Percentiles rank a stretch among this genome's conserved stretches.
phyloP scores from a whole-genome alignment of 2,797 vertebrate species.

The Florisuga fusca region DNA sequence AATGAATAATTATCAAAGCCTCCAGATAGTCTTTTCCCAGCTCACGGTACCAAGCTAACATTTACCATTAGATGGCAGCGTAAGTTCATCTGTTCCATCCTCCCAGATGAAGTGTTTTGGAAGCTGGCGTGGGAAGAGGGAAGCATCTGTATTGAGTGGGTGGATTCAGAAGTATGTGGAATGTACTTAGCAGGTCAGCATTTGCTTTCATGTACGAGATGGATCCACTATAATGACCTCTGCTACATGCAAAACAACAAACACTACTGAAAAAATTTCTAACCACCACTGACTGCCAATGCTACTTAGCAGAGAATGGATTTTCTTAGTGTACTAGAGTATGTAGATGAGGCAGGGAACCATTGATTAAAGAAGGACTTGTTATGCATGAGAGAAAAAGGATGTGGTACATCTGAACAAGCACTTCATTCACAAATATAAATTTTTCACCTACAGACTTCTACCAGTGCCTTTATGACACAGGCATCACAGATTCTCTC shows the following conservation, averaged over 20 bases:
- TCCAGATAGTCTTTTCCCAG: not conserved
- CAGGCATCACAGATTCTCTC: not conserved
- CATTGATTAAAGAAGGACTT: not conserved
- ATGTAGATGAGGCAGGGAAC: not conserved
- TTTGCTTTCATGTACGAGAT: slow-evolving; percentile 69
- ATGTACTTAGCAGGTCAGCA: slow-evolving; percentile 55
- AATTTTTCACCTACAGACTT: not conserved
- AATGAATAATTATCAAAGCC: not conserved
- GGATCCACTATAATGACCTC: slow-evolving; percentile 75
- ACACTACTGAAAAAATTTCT: not conserved
- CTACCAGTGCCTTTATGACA: not conserved
- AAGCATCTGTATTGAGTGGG: slow-evolving; percentile 60
- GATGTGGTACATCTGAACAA: not conserved
- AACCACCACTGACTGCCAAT: not conserved
- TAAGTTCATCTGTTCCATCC: slow-evolving; percentile 62
- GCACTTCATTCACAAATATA: not conserved
- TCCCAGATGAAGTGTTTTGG: not conserved
- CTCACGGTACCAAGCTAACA: not conserved
- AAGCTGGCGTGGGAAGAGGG: slow-evolving; percentile 34
- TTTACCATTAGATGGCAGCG: slow-evolving; percentile 83
- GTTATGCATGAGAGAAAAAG: fast-evolving
- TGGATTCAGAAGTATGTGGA: slow-evolving; percentile 78
- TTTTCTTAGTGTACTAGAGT: not conserved
- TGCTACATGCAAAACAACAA: slow-evolving; percentile 21
- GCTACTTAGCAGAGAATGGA: not conserved